These are phyloP conservation scores for Otolemur crassicaudatus DNA, from an alignment of 2,797 vertebrate species.

Conservation along the genomic window DNA sequence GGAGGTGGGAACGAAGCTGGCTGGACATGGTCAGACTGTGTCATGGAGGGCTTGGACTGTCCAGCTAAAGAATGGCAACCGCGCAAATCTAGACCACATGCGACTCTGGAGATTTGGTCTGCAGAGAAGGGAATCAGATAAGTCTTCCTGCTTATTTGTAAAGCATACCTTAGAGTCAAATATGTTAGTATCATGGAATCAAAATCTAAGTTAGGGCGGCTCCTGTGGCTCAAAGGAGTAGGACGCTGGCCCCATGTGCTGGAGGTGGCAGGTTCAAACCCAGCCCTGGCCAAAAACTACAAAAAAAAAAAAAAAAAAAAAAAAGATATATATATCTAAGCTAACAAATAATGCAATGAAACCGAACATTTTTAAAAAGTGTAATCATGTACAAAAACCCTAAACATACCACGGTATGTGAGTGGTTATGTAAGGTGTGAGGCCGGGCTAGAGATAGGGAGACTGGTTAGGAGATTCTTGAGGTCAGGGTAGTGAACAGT, in stretches of 20 bases:
- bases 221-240: too few relatives aligned
- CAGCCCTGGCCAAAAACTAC: too few relatives aligned
- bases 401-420: neutral
- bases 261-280: too few relatives aligned
- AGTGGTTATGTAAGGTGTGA: neutral
- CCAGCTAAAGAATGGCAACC: neutral
- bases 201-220: neutral
- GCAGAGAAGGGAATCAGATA: neutral
- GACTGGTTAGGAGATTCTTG: neutral
- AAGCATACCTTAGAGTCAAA: slow-evolving; percentile 3
- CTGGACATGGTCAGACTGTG: neutral
- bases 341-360: neutral
- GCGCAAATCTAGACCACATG: neutral
- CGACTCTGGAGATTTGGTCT: neutral
- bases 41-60: neutral
- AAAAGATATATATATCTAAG: neutral
- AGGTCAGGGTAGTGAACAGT: neutral
- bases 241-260: too few relatives aligned
- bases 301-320: too few relatives aligned
- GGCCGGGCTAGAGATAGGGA: neutral
- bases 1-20: neutral
- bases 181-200: neutral
- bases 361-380: neutral
- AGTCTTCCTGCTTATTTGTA: neutral
- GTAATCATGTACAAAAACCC: neutral